These are phyloP conservation scores for Sylvia borin DNA, from an alignment of 2,797 vertebrate species.

Conservation along the genomic window DNA sequence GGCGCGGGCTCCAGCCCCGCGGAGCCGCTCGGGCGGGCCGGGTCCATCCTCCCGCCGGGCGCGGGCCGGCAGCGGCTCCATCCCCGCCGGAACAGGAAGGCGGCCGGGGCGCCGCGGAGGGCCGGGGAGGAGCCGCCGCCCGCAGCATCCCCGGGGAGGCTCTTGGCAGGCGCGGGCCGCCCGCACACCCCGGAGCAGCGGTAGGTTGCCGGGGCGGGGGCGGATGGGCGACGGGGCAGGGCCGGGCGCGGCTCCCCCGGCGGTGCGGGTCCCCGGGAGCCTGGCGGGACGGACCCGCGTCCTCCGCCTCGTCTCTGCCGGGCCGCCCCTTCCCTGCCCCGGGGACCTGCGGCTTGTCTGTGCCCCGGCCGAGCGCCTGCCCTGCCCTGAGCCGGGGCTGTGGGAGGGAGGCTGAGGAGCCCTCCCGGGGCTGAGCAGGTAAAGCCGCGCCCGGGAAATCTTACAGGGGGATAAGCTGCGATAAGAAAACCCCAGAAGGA, in stretches of 20 bases:
- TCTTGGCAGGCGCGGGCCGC: neutral
- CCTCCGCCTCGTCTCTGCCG: neutral
- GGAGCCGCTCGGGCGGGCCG: neutral
- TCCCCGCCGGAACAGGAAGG: conserved; percentile 52
- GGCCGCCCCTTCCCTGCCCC: neutral
- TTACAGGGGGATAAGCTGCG: neutral
- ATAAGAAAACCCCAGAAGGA: neutral
- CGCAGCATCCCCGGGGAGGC: neutral
- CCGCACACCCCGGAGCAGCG: neutral
- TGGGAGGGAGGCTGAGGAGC: neutral
- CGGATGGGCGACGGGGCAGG: neutral
- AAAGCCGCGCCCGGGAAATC: neutral
- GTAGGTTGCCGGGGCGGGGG: neutral
- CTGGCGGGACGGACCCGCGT: neutral
- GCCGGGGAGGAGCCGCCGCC: neutral
- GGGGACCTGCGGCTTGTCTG: neutral
- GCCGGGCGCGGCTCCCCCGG: neutral
- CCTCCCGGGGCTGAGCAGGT: neutral
- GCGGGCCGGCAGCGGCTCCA: neutral
- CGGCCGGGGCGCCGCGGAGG: neutral
- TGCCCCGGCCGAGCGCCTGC: neutral
- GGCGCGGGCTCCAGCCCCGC: neutral
- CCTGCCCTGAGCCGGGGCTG: neutral
- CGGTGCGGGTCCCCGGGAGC: too few relatives aligned
- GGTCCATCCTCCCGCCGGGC: neutral